phyloP scores from a whole-genome alignment of 2,113 vertebrate genomes.

The Delphinus delphis region DNA sequence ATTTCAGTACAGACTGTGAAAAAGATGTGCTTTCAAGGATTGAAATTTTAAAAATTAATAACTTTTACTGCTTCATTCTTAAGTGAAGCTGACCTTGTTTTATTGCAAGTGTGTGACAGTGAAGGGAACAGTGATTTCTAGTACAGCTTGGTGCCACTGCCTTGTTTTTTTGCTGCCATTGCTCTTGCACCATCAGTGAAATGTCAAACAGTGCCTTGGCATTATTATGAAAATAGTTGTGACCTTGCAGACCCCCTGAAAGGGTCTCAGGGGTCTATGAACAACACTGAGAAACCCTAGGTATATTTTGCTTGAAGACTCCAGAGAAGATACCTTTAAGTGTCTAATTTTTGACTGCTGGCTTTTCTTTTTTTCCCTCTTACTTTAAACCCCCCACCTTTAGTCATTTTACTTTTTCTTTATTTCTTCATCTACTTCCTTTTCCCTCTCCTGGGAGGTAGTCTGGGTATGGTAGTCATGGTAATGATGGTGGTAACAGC shows the following conservation, averaged over 20 bases:
- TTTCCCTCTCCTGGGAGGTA: background rate
- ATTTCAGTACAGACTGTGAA: background rate
- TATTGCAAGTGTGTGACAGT: background rate
- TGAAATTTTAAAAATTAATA: background rate
- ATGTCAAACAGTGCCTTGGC: background rate
- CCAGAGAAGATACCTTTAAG: background rate
- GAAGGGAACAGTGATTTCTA: background rate
- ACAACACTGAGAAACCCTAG: background rate
- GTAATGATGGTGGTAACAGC: background rate
- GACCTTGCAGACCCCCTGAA: background rate
- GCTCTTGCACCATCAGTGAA: background rate
- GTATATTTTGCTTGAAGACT: background rate
- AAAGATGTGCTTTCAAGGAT: background rate
- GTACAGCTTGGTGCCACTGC: background rate
- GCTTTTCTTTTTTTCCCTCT: background rate
- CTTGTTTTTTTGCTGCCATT: background rate
- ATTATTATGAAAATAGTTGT: background rate
- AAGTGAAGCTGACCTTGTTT: background rate
- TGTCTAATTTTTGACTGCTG: background rate
- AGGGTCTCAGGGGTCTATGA: background rate
- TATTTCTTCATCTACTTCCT: background rate
- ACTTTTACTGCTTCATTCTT: background rate
- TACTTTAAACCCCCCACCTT: background rate
- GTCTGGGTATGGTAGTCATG: background rate
- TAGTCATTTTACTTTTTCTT: background rate